These are phyloP conservation scores for Aspidoscelis tigris DNA, from an alignment of 2,113 vertebrate genomes.

Conservation along the genomic window DNA sequence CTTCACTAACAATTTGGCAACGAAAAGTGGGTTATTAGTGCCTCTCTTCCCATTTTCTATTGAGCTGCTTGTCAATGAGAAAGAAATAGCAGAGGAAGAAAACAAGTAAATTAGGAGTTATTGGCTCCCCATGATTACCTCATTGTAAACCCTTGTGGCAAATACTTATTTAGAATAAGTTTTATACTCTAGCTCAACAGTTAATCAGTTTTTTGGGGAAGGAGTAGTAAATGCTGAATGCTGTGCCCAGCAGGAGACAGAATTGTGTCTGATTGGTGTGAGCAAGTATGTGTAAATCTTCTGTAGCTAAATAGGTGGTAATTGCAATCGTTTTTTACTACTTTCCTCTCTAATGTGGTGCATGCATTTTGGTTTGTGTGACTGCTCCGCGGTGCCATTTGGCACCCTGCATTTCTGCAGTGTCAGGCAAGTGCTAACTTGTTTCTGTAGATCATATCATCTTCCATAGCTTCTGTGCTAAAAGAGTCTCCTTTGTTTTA, in stretches of 20 bases:
- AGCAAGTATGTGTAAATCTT: neutral
- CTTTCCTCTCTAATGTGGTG: neutral
- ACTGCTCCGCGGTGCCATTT: neutral
- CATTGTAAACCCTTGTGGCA: neutral
- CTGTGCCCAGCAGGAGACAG: neutral
- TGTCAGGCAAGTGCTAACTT: neutral
- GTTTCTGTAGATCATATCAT: neutral
- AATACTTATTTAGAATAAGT: neutral
- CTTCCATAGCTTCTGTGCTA: neutral
- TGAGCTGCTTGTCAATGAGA: neutral
- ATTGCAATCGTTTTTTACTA: neutral
- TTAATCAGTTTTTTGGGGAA: neutral
- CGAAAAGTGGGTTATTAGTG: neutral
- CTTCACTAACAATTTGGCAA: conserved; percentile 1
- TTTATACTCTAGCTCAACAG: neutral
- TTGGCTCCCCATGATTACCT: neutral
- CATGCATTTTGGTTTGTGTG: neutral
- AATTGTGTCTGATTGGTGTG: neutral
- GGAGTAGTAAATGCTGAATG: neutral
- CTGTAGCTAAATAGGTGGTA: neutral
- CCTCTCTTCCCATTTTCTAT: neutral
- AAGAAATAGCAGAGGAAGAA: neutral
- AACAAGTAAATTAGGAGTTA: neutral
- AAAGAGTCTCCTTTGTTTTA: neutral
- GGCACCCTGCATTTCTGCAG: neutral